phyloP scores from a whole-genome alignment of 2,888 invertebrate species.

The Watsonalla binaria region DNA sequence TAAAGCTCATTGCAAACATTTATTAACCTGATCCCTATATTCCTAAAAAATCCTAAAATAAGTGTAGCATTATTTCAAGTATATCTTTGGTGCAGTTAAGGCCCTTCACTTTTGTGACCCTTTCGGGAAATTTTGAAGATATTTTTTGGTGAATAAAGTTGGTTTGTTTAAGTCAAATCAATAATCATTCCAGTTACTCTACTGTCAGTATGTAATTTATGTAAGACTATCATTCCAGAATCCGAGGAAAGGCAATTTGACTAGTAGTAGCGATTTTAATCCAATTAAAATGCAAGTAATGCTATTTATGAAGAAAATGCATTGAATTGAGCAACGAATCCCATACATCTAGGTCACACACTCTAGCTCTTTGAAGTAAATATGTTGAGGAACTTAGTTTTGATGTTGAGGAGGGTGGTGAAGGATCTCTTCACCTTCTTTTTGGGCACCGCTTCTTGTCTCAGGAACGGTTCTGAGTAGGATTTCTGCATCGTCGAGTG shows the following conservation, averaged over 20 bases:
- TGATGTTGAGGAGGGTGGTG: constrained; percentile 66
- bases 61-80: too few relatives aligned
- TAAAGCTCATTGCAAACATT: constrained; percentile 1
- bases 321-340: constrained; percentile 68
- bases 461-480: constrained; percentile 62
- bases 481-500: constrained; percentile 51
- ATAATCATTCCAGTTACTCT: constrained; percentile 1
- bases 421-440: constrained; percentile 72
- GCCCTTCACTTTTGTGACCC: too few relatives aligned
- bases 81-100: too few relatives aligned
- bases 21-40: too few relatives aligned
- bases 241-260: constrained; percentile 22
- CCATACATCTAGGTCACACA: constrained; percentile 17
- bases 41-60: too few relatives aligned
- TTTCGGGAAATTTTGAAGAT: background rate
- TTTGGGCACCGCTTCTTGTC: constrained; percentile 54
- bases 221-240: constrained; percentile 3
- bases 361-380: constrained; percentile 65
- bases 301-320: constrained; percentile 58
- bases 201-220: too few relatives aligned
- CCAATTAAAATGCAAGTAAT: constrained; percentile 21
- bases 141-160: constrained; percentile 4
- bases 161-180: constrained; percentile 2
- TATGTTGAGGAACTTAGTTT: constrained; percentile 69
- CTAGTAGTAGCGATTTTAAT: constrained; percentile 31